Conservation (phyloP, 1,140 invertebrate genomes). For the Dendrolimus kikuchii region DNA sequence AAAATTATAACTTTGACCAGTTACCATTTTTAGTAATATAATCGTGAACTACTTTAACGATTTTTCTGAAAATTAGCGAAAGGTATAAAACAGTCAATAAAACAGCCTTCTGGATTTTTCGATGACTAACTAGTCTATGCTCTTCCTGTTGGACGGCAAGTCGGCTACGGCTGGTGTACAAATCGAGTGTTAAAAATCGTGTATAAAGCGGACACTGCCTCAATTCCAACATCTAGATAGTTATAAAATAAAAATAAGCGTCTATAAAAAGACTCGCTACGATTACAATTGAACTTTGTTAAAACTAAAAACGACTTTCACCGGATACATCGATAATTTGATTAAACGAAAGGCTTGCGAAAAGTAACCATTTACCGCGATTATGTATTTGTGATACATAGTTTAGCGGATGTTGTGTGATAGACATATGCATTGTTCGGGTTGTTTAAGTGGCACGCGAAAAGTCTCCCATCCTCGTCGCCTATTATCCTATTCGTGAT, state of each 20-base stretch:
- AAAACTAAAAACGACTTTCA: constrained; percentile 53
- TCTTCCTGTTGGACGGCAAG: constrained; percentile 28
- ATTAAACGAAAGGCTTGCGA: constrained; percentile 46
- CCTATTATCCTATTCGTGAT: constrained; percentile 68
- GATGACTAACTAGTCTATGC: constrained; percentile 38
- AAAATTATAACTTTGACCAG: no score
- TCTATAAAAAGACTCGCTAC: constrained; percentile 23
- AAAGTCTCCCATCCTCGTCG: constrained; percentile 58
- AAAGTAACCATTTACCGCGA: constrained; percentile 55
- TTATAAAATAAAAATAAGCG: constrained; percentile 17
- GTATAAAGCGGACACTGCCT: constrained; percentile 36
- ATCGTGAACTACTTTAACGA: no score
- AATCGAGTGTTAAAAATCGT: constrained; percentile 35
- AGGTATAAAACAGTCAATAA: no score
- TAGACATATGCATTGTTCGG: constrained; percentile 22
- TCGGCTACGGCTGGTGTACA: constrained; percentile 18
- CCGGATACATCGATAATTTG: constrained; percentile 64
- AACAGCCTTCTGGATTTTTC: constrained; percentile 8
- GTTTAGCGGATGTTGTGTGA: no score
- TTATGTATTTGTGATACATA: constrained; percentile 50
- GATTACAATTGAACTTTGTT: constrained; percentile 21
- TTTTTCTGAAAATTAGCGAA: no score
- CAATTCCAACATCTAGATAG: constrained; percentile 21
- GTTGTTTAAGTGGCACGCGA: constrained; percentile 66
- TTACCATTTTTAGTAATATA: no score